Base-by-base conservation (phyloP, 2,797 vertebrate genomes). In the Enteromius viviparus region DNA sequence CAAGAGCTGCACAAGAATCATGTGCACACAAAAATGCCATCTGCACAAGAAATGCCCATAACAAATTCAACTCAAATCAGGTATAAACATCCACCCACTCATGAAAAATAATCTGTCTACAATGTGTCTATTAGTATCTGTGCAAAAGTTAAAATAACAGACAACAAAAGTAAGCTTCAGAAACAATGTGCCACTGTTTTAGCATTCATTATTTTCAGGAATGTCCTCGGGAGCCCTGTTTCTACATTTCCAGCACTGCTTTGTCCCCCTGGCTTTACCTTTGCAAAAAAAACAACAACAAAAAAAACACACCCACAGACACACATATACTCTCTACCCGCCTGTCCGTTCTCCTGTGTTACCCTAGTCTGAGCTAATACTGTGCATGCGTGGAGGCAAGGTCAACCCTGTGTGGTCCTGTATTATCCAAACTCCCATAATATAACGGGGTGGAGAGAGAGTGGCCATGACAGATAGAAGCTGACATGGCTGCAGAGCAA, bases 271-370 rank as follows among this genome's bases (percentile, higher is more conserved):
- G 37, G 40, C 47, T 34, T 21, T 51, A 75, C 76, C 72, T 82
- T 83, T 83, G 45, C 15, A 21, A 82, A n/a, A 45, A 45, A 49
- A 68, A 55, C 51, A 62, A 62, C 11, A 26, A 26, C 26, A 26
- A 26, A 26, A 26, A 26, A 26, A n/a, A 71, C 26, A 32, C 81
- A 32, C 60, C 64, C 60, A 42, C 81, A 84, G 55, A 49, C 64
- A 79, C 6, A 70, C 23, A 82, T 37, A 65, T 51, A 70, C 11
- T n/a, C 60, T 45, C 5, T 21, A 40, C 90, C 91, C 90, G 71
- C 90, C 90, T 92, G 92, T 93, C 92, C 90, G 88, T 86, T 93
- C 89, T 85, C 85, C 81, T 91, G 90, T 89, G 19, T 80, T 81
- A 12, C 37, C 78, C 62, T 53, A 68, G 80, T 66, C 32, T 79